Percentiles rank a stretch among this genome's conserved stretches.
Evolutionary conservation across 2,888 invertebrate genomes (phyloP).

Genomic region (Orchesella flavescens): DNA sequence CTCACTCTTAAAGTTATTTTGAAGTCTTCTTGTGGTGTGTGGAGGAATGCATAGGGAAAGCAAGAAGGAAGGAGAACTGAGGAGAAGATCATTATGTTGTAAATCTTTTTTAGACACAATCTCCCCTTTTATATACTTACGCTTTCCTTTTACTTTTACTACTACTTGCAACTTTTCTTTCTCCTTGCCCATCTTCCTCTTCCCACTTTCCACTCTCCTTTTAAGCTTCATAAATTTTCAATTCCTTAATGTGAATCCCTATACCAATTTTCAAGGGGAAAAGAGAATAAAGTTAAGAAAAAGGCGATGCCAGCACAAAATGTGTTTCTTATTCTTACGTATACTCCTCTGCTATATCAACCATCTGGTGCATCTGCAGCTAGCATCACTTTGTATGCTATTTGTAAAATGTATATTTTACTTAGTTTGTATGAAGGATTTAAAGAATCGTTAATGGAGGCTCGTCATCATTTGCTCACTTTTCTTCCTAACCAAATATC

Average conservation of each 20-base stretch:
- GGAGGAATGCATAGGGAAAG: neutral
- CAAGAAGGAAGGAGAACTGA: neutral
- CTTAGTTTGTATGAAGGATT: no score
- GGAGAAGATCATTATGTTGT: conserved; percentile 42
- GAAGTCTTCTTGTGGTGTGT: neutral
- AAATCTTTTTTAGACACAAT: conserved; percentile 44
- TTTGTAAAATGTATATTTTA: no score
- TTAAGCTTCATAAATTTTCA: conserved; percentile 39
- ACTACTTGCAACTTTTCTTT: neutral
- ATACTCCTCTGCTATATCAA: neutral
- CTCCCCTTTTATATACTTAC: conserved; percentile 31
- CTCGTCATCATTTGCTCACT: no score
- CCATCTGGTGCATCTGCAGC: neutral
- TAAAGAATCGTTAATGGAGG: no score
- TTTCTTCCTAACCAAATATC: no score
- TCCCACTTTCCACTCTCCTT: conserved; percentile 1
- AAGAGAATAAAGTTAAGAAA: neutral
- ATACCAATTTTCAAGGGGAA: neutral
- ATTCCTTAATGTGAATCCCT: conserved; percentile 29
- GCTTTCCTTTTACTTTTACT: neutral
- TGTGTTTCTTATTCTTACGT: neutral
- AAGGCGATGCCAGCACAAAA: neutral
- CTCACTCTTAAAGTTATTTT: neutral
- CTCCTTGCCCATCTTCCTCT: neutral
- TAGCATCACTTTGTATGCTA: no score